phyloP scores from a whole-genome alignment of 2,888 invertebrate genomes.

The Morinoia aosen region DNA sequence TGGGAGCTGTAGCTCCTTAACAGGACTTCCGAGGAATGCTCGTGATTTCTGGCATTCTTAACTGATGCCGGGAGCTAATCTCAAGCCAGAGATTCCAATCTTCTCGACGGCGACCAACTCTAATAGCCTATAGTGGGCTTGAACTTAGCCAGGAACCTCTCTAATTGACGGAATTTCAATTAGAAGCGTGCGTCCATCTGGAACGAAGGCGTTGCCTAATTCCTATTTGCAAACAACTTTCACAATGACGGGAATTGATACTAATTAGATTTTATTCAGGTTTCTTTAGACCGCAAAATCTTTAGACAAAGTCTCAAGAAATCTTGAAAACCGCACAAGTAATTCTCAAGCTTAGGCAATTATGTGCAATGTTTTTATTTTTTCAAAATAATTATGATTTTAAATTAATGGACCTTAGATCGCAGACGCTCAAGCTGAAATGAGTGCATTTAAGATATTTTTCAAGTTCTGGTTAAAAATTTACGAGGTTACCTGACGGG shows the following conservation, averaged over 20 bases:
- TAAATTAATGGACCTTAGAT: not conserved
- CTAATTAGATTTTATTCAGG: not conserved
- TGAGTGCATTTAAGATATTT: not conserved
- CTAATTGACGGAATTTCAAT: constrained; percentile 51
- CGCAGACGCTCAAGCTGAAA: not conserved
- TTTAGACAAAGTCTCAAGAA: not conserved
- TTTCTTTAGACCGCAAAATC: not conserved
- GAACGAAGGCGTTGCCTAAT: constrained; percentile 18
- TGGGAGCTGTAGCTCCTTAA: not conserved
- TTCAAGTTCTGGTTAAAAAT: too few species aligned
- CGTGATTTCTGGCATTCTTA: constrained; percentile 45
- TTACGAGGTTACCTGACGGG: not conserved
- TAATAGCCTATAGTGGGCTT: constrained; percentile 45
- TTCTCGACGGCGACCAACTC: constrained; percentile 5
- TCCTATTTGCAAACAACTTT: constrained; percentile 1
- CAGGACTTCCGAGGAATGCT: constrained; percentile 9
- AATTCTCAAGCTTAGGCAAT: too few species aligned
- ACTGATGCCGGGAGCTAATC: constrained; percentile 31
- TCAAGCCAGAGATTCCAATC: constrained; percentile 48
- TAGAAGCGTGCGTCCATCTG: constrained; percentile 16
- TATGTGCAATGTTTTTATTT: too few species aligned
- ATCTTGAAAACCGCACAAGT: not conserved
- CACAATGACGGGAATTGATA: not conserved
- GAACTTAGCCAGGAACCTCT: constrained; percentile 22
- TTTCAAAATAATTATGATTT: too few species aligned